phyloP scores from a whole-genome alignment of 1,140 invertebrate species.

The Oscheius sp. region DNA sequence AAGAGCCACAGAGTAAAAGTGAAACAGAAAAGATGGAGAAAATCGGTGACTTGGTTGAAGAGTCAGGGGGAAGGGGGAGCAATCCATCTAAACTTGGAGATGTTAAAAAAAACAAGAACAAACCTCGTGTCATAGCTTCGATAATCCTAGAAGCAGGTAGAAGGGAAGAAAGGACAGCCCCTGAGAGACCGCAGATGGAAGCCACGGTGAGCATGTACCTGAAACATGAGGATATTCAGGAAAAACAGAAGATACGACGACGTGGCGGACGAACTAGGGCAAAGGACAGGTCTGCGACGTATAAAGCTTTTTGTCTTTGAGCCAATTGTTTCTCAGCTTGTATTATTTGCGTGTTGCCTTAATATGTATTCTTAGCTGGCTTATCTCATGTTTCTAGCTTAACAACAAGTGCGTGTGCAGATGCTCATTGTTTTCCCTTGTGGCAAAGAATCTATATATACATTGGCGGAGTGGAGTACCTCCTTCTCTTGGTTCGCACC shows the following conservation, averaged over 20 bases:
- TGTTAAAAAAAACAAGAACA: not conserved
- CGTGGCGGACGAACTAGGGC: too few species aligned
- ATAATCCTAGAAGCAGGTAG: slow-evolving; percentile 24
- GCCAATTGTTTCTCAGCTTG: too few species aligned
- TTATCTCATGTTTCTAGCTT: too few species aligned
- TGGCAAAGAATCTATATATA: too few species aligned
- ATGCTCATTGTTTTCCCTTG: too few species aligned
- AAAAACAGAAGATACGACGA: not conserved
- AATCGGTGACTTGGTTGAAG: not conserved
- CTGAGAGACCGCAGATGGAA: slow-evolving; percentile 37
- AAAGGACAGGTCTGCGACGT: too few species aligned
- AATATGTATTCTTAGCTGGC: too few species aligned
- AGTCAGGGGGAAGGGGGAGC: not conserved
- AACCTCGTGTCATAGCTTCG: slow-evolving; percentile 17
- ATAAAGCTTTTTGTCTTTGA: too few species aligned
- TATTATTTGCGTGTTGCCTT: too few species aligned
- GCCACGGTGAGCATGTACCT: slow-evolving; percentile 39
- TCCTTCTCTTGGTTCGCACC: too few species aligned
- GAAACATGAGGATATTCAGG: not conserved
- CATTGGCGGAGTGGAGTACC: too few species aligned
- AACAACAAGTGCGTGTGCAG: too few species aligned
- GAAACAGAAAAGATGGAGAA: not conserved
- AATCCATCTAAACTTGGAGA: not conserved
- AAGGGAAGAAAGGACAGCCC: slow-evolving; percentile 26
- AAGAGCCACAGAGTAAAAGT: not conserved